These are phyloP conservation scores for Troides oblongomaculatus DNA, from an alignment of 2,888 invertebrate species.

Conservation along the genomic window DNA sequence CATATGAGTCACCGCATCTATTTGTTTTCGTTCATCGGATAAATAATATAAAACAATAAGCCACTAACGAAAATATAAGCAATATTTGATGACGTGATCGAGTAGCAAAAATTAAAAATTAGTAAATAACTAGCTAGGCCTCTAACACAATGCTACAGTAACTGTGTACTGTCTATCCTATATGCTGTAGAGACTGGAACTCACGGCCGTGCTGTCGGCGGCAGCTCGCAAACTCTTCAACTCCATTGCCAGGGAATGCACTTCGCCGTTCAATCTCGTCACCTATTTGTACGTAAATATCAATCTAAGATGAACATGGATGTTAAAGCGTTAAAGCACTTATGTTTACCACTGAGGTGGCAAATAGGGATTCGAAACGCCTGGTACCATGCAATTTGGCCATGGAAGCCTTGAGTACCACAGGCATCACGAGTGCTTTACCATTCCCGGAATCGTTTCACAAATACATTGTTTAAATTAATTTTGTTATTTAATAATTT, in stretches of 20 bases:
- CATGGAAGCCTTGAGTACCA: too few relatives aligned
- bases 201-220: constrained; percentile 63
- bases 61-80: constrained; percentile 1
- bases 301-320: constrained; percentile 1
- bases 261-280: constrained; percentile 85
- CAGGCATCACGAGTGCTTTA: too few relatives aligned
- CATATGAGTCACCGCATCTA: too few relatives aligned
- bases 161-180: constrained; percentile 40
- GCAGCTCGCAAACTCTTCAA: constrained; percentile 67
- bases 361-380: too few relatives aligned
- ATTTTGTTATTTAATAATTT: not conserved
- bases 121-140: constrained; percentile 10
- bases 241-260: constrained; percentile 85
- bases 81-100: constrained; percentile 1
- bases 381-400: too few relatives aligned
- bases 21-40: too few relatives aligned
- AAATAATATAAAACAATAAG: not conserved
- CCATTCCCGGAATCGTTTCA: not conserved
- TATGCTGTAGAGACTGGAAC: constrained; percentile 73
- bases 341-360: not conserved
- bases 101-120: not conserved
- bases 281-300: constrained; percentile 50
- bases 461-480: not conserved
- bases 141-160: constrained; percentile 3
- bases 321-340: not conserved